Evolutionary conservation across 2,888 invertebrate species (phyloP).

Genomic region (Amiota minor): DNA sequence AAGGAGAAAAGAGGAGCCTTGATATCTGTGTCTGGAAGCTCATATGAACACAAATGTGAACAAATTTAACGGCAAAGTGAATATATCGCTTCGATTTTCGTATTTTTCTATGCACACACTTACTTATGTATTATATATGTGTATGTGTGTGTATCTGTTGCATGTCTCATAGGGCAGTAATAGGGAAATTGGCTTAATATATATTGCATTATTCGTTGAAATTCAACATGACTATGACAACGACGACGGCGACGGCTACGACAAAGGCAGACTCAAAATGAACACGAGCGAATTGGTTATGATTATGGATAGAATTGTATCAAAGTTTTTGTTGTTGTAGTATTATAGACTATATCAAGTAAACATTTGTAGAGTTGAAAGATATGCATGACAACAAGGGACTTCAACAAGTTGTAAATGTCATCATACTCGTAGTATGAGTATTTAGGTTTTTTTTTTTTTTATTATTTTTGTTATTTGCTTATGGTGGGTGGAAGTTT

Average conservation of each 20-base stretch:
- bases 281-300: background rate
- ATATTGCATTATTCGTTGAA: conserved; percentile 52
- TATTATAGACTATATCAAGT: too few species aligned
- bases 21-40: too few species aligned
- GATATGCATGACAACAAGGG: background rate
- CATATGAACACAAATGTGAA: background rate
- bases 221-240: conserved; percentile 49
- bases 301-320: background rate
- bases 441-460: too few species aligned
- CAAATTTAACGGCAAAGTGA: conserved; percentile 23
- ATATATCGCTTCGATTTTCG: background rate
- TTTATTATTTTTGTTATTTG: too few species aligned
- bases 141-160: background rate
- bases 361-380: too few species aligned
- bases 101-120: too few species aligned
- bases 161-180: background rate
- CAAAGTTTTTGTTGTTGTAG: too few species aligned
- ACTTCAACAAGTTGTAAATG: background rate
- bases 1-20: too few species aligned
- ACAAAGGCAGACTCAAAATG: background rate
- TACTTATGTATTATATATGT: too few species aligned
- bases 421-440: background rate
- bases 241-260: too few species aligned
- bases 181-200: conserved; percentile 41
- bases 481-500: too few species aligned